phyloP scores from a whole-genome alignment of 2,113 vertebrate genomes.

The Vidua chalybeata region DNA sequence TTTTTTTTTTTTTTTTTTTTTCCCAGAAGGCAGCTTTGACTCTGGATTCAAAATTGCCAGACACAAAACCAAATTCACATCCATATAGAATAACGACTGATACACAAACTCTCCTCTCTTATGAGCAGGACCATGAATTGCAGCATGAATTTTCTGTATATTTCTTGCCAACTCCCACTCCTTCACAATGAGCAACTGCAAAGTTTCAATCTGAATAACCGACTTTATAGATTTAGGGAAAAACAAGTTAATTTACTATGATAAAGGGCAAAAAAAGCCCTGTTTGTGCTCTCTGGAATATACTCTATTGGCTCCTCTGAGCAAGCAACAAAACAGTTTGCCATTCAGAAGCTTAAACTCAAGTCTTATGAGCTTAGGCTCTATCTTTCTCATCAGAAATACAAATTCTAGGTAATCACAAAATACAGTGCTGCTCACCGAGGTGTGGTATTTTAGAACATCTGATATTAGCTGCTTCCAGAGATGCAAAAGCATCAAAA shows the following conservation, averaged over 20 bases:
- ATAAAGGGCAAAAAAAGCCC: background rate
- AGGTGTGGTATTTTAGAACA: background rate
- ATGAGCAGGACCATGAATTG: background rate
- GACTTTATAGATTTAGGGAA: slow-evolving; percentile 4
- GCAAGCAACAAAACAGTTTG: background rate
- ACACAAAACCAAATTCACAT: background rate
- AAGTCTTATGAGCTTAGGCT: background rate
- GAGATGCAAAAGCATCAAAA: background rate
- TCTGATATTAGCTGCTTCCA: background rate
- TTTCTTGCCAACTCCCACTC: slow-evolving; percentile 37
- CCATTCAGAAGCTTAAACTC: background rate
- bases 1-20: background rate
- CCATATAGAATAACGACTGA: background rate
- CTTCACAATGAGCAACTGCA: slow-evolving; percentile 18
- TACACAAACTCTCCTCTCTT: background rate
- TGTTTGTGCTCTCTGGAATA: background rate
- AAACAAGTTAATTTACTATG: slow-evolving; percentile 1
- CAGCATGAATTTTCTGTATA: background rate
- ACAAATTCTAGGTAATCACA: background rate
- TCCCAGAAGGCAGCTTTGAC: background rate
- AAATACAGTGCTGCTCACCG: background rate
- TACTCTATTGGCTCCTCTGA: background rate
- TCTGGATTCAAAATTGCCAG: background rate
- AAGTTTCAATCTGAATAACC: slow-evolving; percentile 40
- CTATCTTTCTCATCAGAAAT: background rate